These are phyloP conservation scores for Aphaenogaster floridana DNA, from an alignment of 1,140 invertebrate genomes.

Conservation along the genomic window DNA sequence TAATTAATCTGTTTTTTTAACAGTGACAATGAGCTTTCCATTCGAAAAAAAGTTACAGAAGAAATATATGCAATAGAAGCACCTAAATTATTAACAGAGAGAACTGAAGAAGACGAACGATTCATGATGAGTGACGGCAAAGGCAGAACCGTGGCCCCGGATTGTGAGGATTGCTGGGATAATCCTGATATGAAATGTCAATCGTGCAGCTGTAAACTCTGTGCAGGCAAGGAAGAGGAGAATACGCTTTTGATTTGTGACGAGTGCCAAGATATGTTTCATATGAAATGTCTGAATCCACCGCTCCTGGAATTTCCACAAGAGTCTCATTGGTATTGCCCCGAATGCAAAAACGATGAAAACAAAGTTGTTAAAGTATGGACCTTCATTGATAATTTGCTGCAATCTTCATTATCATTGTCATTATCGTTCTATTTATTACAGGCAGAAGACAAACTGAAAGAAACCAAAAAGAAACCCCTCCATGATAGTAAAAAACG, in stretches of 20 bases:
- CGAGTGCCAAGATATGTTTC: conserved; percentile 91
- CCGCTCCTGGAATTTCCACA: conserved; percentile 89
- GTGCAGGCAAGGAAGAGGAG: conserved; percentile 91
- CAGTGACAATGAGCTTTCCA: conserved; percentile 80
- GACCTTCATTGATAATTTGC: neutral
- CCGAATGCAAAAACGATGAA: conserved; percentile 92
- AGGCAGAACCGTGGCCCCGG: conserved; percentile 81
- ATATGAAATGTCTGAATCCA: conserved; percentile 90
- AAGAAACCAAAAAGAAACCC: conserved; percentile 90
- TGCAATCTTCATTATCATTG: neutral
- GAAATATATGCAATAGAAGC: conserved; percentile 88
- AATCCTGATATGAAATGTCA: conserved; percentile 89
- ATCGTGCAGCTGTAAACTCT: conserved; percentile 92
- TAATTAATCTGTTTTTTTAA: neutral
- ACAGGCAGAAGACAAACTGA: conserved; percentile 90
- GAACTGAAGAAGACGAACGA: conserved; percentile 79
- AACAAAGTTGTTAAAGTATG: conserved; percentile 90
- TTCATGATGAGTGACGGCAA: conserved; percentile 73
- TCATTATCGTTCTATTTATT: conserved; percentile 5
- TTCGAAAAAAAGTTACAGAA: conserved; percentile 86
- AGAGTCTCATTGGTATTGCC: conserved; percentile 94
- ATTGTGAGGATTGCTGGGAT: conserved; percentile 91
- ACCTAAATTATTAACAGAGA: conserved; percentile 82
- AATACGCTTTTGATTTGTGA: conserved; percentile 92
- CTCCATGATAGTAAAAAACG: conserved; percentile 82